These are phyloP conservation scores for Drosophila aldrichi DNA, from an alignment of 2,888 invertebrate genomes.

Conservation along the genomic window DNA sequence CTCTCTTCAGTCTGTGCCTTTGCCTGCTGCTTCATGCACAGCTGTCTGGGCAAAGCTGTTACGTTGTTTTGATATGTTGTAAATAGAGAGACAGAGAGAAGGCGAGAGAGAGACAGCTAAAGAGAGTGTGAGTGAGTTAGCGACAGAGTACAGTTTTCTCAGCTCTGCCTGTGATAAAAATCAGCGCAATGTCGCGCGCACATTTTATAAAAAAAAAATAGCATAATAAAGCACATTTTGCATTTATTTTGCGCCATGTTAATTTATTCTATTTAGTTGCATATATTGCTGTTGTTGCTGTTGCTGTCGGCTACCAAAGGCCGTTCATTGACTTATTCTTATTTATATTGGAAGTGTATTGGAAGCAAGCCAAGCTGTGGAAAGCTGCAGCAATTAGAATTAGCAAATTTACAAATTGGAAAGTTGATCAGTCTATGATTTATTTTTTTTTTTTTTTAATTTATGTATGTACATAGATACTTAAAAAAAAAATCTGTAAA, in stretches of 20 bases:
- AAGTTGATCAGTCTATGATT: too few species aligned
- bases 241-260: constrained; percentile 24
- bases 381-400: constrained; percentile 23
- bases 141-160: constrained; percentile 68
- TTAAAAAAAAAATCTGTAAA: background rate
- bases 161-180: constrained; percentile 63
- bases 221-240: constrained; percentile 48
- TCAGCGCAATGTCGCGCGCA: constrained; percentile 64
- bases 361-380: constrained; percentile 36
- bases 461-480: too few species aligned
- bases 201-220: constrained; percentile 40
- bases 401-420: background rate
- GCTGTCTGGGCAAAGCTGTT: constrained; percentile 65
- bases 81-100: constrained; percentile 1
- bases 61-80: constrained; percentile 53
- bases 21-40: constrained; percentile 39
- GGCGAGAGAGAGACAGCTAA: too few species aligned
- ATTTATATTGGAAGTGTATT: constrained; percentile 41
- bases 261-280: constrained; percentile 42
- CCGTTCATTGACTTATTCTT: constrained; percentile 71
- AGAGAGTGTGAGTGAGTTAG: constrained; percentile 21
- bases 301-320: constrained; percentile 57
- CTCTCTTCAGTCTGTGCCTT: constrained; percentile 1
- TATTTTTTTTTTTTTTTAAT: too few species aligned
- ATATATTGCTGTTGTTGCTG: background rate